Conservation (phyloP, 2,113 vertebrate genomes). For the Gasterosteus aculeatus region DNA sequence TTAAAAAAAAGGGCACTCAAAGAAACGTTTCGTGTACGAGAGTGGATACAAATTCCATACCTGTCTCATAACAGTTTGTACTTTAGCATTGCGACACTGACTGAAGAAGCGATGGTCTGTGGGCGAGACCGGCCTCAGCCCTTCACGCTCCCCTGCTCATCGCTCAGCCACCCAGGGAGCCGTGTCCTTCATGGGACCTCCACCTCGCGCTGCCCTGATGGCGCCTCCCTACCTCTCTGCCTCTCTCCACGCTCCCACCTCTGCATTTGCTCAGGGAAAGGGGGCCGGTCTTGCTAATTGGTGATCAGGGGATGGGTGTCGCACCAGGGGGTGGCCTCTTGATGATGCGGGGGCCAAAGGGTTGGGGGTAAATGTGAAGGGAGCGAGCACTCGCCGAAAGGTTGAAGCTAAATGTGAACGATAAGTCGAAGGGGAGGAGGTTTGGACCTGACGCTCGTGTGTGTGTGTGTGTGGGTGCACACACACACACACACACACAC, state of each 20-base stretch:
- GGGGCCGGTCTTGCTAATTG: conserved; percentile 63
- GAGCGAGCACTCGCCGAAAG: conserved; percentile 44
- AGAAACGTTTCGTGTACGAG: not conserved
- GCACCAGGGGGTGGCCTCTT: conserved; percentile 51
- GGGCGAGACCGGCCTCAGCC: conserved; percentile 75
- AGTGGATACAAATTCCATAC: not conserved
- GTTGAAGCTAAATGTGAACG: conserved; percentile 54
- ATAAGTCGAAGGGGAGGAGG: conserved; percentile 25
- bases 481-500: conserved; percentile 29
- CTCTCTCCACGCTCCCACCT: conserved; percentile 49
- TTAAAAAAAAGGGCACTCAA: not conserved
- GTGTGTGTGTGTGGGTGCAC: no score
- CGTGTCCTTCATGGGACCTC: conserved; percentile 81
- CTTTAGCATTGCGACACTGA: conserved; percentile 41
- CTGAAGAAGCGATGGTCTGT: conserved; percentile 60
- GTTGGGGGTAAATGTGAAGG: conserved; percentile 44
- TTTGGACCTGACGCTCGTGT: conserved; percentile 2
- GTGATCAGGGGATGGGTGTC: conserved; percentile 71
- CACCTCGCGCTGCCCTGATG: conserved; percentile 67
- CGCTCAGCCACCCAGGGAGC: conserved; percentile 77
- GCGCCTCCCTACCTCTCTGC: conserved; percentile 60
- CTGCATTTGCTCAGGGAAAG: conserved; percentile 28
- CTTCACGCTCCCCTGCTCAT: conserved; percentile 79
- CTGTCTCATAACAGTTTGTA: conserved; percentile 25
- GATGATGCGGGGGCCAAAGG: conserved; percentile 55